A percentile compares a stretch with the other conserved stretches of the same genome.
Evolutionary conservation across 2,888 invertebrate species (phyloP).

Genomic region (Cancer borealis): DNA sequence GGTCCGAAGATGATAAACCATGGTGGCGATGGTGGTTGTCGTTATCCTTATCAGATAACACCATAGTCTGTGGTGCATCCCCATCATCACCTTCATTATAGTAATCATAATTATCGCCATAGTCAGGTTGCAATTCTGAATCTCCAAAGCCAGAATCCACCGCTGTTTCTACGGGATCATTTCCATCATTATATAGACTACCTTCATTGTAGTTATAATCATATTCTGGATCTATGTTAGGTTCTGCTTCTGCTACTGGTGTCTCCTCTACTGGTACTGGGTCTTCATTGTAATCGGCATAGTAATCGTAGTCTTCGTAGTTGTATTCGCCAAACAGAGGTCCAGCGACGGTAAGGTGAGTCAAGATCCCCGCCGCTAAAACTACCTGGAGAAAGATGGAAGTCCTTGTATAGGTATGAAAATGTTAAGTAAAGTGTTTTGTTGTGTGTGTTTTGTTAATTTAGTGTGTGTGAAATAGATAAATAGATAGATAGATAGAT

Average conservation of each 20-base stretch:
- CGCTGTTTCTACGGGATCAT: too few species aligned
- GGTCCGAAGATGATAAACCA: too few species aligned
- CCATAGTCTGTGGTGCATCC: too few species aligned
- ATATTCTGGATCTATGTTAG: background rate
- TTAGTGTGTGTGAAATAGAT: background rate
- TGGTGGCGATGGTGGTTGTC: too few species aligned
- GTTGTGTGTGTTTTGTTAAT: background rate
- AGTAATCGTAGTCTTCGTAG: background rate
- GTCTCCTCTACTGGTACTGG: background rate
- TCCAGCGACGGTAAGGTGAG: background rate
- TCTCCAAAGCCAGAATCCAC: too few species aligned
- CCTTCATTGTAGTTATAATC: background rate
- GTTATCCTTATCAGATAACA: too few species aligned
- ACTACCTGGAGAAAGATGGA: background rate
- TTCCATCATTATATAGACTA: too few species aligned
- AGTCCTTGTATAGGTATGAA: too few species aligned
- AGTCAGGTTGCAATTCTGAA: too few species aligned
- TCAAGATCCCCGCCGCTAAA: constrained; percentile 6
- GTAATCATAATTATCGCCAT: too few species aligned
- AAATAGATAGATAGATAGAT: background rate
- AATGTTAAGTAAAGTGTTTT: background rate
- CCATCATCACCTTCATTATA: too few species aligned
- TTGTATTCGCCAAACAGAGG: constrained; percentile 40
- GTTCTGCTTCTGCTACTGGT: background rate
- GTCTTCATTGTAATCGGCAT: background rate